Conservation (phyloP, 2,797 vertebrate genomes). For the Microctenopoma lineatum region DNA sequence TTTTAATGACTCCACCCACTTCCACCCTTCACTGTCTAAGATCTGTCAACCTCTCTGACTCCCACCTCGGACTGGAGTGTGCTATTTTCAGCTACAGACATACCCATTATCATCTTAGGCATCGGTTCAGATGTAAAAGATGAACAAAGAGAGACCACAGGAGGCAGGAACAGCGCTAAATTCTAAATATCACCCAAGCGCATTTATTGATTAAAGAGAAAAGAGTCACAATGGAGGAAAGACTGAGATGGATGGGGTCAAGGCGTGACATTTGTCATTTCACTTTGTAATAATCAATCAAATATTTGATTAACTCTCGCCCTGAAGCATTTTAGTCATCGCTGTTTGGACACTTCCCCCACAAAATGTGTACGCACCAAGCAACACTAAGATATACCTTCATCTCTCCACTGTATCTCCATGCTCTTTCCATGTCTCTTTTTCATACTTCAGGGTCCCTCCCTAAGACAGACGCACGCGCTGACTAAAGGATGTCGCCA, state of each 20-base stretch:
- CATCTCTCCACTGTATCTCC: constrained; percentile 27
- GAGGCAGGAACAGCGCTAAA: constrained; percentile 10
- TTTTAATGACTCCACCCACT: constrained; percentile 43
- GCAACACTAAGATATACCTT: constrained; percentile 33
- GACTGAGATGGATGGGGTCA: constrained; percentile 46
- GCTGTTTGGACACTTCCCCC: not conserved
- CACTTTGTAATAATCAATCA: constrained; percentile 26
- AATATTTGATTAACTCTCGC: constrained; percentile 7
- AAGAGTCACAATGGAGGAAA: not conserved
- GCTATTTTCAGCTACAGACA: constrained; percentile 52
- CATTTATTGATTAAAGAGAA: constrained; percentile 50
- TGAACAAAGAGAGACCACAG: constrained; percentile 20
- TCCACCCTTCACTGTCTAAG: constrained; percentile 28
- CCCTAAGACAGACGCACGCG: constrained; percentile 70
- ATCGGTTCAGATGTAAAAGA: constrained; percentile 31
- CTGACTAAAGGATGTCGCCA: constrained; percentile 80
- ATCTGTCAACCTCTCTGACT: constrained; percentile 27
- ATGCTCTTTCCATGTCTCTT: constrained; percentile 50
- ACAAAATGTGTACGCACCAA: constrained; percentile 22
- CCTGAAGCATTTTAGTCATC: not conserved
- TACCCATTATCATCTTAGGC: constrained; percentile 30
- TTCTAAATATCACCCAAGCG: constrained; percentile 19
- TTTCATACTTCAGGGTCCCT: constrained; percentile 74
- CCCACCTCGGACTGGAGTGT: constrained; percentile 19
- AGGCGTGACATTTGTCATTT: constrained; percentile 49